phyloP scores from a whole-genome alignment of 2,113 vertebrate species.

The Lanius ludovicianus region DNA sequence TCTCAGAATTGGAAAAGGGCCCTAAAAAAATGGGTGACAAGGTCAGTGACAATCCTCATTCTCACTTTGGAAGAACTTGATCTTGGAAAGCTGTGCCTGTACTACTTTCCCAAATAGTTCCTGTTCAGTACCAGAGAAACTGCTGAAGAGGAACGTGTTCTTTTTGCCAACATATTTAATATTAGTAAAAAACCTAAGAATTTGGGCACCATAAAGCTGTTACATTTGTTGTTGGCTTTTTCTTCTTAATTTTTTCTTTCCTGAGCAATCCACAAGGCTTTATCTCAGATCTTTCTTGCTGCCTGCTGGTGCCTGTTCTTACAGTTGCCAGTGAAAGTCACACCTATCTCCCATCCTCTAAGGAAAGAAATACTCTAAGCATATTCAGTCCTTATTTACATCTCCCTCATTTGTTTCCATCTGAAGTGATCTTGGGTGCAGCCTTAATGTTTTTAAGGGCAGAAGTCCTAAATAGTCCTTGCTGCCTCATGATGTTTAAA shows the following conservation, averaged over 20 bases:
- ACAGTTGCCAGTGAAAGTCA: neutral
- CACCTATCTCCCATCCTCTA: neutral
- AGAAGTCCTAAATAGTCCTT: neutral
- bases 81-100: neutral
- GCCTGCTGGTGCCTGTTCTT: neutral
- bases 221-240: neutral
- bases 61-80: neutral
- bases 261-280: neutral
- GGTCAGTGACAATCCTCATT: neutral
- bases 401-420: neutral
- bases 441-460: neutral
- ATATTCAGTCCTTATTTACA: neutral
- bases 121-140: neutral
- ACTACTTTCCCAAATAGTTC: neutral
- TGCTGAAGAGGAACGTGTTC: neutral
- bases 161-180: neutral
- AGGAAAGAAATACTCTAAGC: neutral
- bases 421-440: neutral
- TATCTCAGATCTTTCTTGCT: neutral
- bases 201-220: neutral
- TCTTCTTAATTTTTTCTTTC: neutral
- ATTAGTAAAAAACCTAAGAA: neutral
- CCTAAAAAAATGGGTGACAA: neutral
- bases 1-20: neutral
- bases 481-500: neutral